Percentiles rank a stretch among this genome's conserved stretches.
Conservation (phyloP, 2,797 vertebrate genomes). For the Catharus ustulatus region DNA sequence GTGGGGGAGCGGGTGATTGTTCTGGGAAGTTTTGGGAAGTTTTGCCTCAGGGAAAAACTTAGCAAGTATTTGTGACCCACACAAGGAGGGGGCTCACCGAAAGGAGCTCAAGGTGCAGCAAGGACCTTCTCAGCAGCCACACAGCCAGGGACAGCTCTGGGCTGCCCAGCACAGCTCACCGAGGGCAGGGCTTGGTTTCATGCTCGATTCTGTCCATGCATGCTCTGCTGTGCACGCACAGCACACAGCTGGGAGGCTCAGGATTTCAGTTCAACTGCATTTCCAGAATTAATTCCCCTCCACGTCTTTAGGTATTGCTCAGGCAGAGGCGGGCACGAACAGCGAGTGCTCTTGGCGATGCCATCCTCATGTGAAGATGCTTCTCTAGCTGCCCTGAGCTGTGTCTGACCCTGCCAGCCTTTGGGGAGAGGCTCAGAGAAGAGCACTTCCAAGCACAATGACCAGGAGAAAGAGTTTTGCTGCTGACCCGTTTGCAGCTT, state of each 20-base stretch:
- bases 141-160: not conserved
- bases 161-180: not conserved
- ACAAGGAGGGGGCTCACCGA: not conserved
- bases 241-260: not conserved
- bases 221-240: not conserved
- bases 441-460: not conserved
- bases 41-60: not conserved
- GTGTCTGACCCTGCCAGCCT: not conserved
- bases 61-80: not conserved
- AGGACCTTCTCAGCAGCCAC: not conserved
- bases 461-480: not conserved
- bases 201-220: not conserved
- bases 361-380: not conserved
- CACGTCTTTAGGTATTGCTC: not conserved
- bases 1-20: not conserved
- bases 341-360: not conserved
- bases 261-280: not conserved
- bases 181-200: not conserved
- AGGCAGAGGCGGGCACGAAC: not conserved
- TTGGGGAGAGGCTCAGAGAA: not conserved
- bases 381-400: not conserved
- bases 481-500: not conserved
- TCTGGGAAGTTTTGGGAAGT: not conserved
- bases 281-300: not conserved
- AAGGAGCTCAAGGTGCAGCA: not conserved